Evolutionary conservation across 2,797 vertebrate species (phyloP).

Genomic region (Squalus acanthias): DNA sequence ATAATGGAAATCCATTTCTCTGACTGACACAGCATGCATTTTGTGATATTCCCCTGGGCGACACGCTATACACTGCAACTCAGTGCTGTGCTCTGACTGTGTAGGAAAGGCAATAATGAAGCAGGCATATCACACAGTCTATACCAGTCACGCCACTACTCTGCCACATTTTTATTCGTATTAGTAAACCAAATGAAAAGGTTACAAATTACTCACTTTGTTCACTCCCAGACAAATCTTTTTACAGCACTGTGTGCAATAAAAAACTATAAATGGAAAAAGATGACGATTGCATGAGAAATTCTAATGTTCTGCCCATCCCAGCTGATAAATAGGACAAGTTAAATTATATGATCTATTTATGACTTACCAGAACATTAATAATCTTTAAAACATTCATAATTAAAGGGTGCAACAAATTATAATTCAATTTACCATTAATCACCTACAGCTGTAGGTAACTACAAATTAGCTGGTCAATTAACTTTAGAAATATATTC

Average conservation of each 20-base stretch:
- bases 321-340: conserved; percentile 11
- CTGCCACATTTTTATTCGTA: too few relatives aligned
- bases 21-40: neutral
- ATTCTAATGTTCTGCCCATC: neutral
- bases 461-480: conserved; percentile 15
- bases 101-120: neutral
- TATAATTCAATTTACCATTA: conserved; percentile 35
- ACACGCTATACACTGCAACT: neutral
- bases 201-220: neutral
- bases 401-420: conserved; percentile 25
- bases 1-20: conserved; percentile 27
- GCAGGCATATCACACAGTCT: neutral
- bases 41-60: neutral
- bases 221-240: conserved; percentile 2
- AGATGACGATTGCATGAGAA: neutral
- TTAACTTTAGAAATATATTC: conserved; percentile 20
- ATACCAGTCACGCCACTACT: neutral
- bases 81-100: neutral
- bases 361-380: neutral
- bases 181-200: conserved; percentile 6
- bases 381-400: neutral
- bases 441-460: conserved; percentile 21
- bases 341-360: conserved; percentile 24
- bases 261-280: neutral
- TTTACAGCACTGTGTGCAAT: neutral